Conservation (phyloP, 2,113 vertebrate genomes). For the Rana temporaria region DNA sequence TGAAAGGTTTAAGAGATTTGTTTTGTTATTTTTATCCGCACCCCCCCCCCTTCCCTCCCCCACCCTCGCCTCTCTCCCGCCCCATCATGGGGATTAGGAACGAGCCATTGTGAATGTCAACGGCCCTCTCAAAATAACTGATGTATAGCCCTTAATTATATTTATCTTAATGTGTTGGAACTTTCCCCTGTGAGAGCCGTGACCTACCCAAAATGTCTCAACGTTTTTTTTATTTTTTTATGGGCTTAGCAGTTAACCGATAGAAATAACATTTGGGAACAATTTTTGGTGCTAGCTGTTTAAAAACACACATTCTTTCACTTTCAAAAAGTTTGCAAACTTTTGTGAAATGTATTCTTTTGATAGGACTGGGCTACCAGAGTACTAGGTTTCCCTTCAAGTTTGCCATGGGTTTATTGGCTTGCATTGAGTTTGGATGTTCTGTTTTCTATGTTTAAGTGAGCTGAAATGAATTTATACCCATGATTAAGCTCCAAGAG, state of each 20-base stretch:
- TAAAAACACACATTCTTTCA: too few relatives aligned
- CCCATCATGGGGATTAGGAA: constrained; percentile 3
- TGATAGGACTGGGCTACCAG: too few relatives aligned
- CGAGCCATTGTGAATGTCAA: background rate
- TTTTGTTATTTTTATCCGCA: constrained; percentile 19
- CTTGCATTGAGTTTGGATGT: too few relatives aligned
- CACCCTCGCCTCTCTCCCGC: background rate
- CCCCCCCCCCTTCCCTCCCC: background rate
- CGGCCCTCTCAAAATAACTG: background rate
- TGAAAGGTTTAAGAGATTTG: constrained; percentile 73
- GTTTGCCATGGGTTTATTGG: too few relatives aligned
- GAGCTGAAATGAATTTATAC: too few relatives aligned
- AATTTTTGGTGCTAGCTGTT: too few relatives aligned
- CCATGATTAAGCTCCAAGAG: too few relatives aligned
- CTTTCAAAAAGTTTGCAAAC: too few relatives aligned
- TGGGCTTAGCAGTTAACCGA: background rate
- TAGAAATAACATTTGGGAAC: background rate
- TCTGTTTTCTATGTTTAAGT: too few relatives aligned
- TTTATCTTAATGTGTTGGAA: constrained; percentile 7
- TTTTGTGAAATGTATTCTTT: too few relatives aligned
- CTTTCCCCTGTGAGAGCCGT: background rate
- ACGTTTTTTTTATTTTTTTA: too few relatives aligned
- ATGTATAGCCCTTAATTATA: constrained; percentile 3
- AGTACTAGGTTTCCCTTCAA: too few relatives aligned
- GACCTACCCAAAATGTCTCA: background rate